These are phyloP conservation scores for Meandrusa payeni DNA, from an alignment of 2,888 invertebrate species.

Conservation along the genomic window DNA sequence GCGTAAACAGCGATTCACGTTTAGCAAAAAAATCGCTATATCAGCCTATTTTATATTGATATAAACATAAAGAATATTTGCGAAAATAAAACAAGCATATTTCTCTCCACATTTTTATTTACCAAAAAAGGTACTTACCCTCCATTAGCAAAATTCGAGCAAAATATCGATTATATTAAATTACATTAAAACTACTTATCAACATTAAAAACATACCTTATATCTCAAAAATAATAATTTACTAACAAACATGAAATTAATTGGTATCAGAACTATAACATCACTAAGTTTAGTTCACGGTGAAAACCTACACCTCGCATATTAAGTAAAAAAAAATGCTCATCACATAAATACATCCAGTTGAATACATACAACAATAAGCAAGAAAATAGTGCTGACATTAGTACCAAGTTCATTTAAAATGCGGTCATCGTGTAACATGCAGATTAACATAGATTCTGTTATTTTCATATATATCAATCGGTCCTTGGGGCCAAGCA, in stretches of 20 bases:
- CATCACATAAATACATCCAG: conserved; percentile 11
- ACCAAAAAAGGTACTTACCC: conserved; percentile 65
- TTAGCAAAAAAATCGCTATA: too few species aligned
- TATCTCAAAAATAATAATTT: conserved; percentile 79
- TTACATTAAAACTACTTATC: conserved; percentile 75
- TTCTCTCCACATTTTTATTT: conserved; percentile 63
- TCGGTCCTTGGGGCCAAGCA: conserved; percentile 7
- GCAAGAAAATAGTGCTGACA: not conserved
- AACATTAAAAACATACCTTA: conserved; percentile 77
- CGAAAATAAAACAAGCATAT: conserved; percentile 46
- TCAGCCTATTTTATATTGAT: too few species aligned
- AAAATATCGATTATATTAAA: conserved; percentile 72
- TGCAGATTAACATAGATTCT: conserved; percentile 3
- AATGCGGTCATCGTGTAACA: conserved; percentile 5
- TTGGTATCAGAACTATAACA: conserved; percentile 30
- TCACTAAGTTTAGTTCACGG: conserved; percentile 28
- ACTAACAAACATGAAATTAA: conserved; percentile 66
- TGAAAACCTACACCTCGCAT: conserved; percentile 11
- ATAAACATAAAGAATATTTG: too few species aligned
- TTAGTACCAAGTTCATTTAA: conserved; percentile 13
- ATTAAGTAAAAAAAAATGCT: conserved; percentile 15
- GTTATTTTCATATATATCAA: conserved; percentile 9
- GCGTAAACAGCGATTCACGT: too few species aligned
- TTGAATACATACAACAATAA: conserved; percentile 11
- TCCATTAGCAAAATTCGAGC: conserved; percentile 56